Evolutionary conservation across 1,140 invertebrate genomes (phyloP).

Genomic region (Pseudachorutes palmiensis): DNA sequence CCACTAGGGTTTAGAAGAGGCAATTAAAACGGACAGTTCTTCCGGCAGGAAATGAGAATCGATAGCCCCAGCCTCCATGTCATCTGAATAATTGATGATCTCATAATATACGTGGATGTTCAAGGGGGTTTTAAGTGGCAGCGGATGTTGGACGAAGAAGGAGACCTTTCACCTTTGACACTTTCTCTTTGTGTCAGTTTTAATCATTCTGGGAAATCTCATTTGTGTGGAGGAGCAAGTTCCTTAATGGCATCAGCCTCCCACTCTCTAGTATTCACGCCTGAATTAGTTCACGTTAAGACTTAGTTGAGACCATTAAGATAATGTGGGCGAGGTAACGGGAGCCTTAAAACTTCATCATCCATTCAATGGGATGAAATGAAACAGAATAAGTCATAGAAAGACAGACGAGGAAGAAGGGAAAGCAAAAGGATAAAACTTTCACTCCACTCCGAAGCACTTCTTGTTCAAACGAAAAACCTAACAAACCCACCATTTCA

Average conservation of each 20-base stretch:
- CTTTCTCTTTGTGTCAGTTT: not conserved
- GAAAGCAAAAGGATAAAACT: constrained; percentile 1
- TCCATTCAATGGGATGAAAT: not conserved
- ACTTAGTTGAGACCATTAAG: not conserved
- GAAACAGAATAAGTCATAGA: not conserved
- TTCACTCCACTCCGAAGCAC: too few species aligned
- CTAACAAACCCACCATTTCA: not conserved
- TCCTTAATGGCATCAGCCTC: not conserved
- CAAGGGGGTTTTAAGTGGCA: not conserved
- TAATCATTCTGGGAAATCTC: not conserved
- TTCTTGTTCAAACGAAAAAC: not conserved
- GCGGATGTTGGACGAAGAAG: not conserved
- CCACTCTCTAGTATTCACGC: too few species aligned
- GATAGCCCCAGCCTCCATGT: too few species aligned
- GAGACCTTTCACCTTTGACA: not conserved
- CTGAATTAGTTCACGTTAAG: not conserved
- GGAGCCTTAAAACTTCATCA: not conserved
- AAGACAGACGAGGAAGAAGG: not conserved
- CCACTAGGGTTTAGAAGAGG: too few species aligned
- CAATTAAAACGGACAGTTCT: too few species aligned
- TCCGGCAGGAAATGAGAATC: too few species aligned
- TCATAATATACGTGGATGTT: not conserved
- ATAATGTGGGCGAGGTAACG: not conserved
- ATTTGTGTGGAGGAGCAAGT: not conserved
- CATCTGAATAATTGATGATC: not conserved